Evolutionary conservation across 2,888 invertebrate species (phyloP).

Genomic region (Leucozona laternaria): DNA sequence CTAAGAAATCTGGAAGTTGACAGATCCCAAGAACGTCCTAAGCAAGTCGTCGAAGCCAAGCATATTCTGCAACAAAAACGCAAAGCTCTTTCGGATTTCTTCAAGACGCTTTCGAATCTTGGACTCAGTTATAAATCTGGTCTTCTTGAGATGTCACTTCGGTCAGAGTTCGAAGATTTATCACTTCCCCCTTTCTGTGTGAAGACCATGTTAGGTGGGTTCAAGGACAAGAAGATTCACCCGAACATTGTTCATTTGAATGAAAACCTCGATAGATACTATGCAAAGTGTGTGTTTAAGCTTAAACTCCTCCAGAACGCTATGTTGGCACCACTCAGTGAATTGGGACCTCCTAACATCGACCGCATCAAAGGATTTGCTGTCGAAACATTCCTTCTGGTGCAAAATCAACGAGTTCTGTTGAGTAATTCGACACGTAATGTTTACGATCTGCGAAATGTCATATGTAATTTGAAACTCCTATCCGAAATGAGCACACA

Average conservation of each 20-base stretch:
- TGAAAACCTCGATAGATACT: conserved; percentile 81
- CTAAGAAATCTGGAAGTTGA: conserved; percentile 85
- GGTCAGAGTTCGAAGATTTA: conserved; percentile 86
- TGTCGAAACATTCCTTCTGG: conserved; percentile 89
- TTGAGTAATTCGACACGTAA: conserved; percentile 86
- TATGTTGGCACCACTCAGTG: conserved; percentile 88
- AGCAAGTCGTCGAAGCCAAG: conserved; percentile 91
- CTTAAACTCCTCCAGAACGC: conserved; percentile 81
- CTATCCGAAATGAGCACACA: conserved; percentile 78
- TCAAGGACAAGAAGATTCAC: conserved; percentile 85
- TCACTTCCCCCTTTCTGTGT: conserved; percentile 89
- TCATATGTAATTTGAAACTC: conserved; percentile 82
- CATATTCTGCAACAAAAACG: conserved; percentile 93
- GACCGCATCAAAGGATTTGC: conserved; percentile 95
- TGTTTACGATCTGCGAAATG: conserved; percentile 85
- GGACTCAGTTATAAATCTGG: conserved; percentile 94
- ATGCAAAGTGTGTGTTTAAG: conserved; percentile 82
- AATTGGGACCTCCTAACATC: conserved; percentile 91
- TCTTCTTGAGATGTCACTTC: conserved; percentile 85
- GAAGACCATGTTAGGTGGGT: conserved; percentile 85
- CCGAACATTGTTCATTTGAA: conserved; percentile 82
- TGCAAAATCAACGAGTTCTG: conserved; percentile 87
- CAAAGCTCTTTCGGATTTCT: conserved; percentile 93
- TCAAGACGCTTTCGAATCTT: conserved; percentile 89
- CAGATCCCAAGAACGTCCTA: conserved; percentile 85